Evolutionary conservation across 2,113 vertebrate species (phyloP), one percentile per base, ranked within the genome.

Genomic region (Xiphorhynchus elegans): DNA sequence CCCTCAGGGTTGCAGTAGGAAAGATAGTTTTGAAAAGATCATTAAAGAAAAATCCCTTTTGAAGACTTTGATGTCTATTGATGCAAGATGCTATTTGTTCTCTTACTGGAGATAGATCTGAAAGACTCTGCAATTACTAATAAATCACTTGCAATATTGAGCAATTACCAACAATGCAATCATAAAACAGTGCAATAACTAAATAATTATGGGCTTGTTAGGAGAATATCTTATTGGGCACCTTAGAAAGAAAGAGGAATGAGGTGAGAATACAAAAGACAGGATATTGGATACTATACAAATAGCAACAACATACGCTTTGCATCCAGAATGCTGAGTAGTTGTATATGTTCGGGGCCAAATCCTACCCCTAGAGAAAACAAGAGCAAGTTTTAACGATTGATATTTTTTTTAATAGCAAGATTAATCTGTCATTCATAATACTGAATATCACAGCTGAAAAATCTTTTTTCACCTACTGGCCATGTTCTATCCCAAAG

Each of bases 151-250:
- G 73, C 76, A 84, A 90, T 95, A 92, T 88, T 76, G 90, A 89
- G 93, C 90, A 94, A 95, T 96, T 97, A 93, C 58, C 53, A 94
- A 96, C 95, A 94, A 96, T 90, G 79, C 83, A 92, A 89, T 89
- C 92, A 89, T 94, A 90, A 93, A 94, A 52, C 68, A 87, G 55
- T 47, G 88, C 76, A 92, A 95, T 96, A 96, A 89, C 86, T 92
- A 92, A 95, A 92, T 94, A 96, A 96, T 94, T 94, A 87, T 68
- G 93, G 1, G 29, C 77, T 87, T 95, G 73, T 92, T 96, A 92
- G 73, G 33, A 90, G 73, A 95, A 86, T 58, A 81, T 1, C 2
- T 86, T 96, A 84, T 55, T 87, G 44, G 73, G 44, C 66, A 75
- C 37, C 64, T 90, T 84, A 69, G 56, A 93, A 93, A 92, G 79